Evolutionary conservation across 2,113 vertebrate genomes (phyloP), one percentile per base, ranked within the genome.

Genomic region (Sinocyclocheilus grahami): DNA sequence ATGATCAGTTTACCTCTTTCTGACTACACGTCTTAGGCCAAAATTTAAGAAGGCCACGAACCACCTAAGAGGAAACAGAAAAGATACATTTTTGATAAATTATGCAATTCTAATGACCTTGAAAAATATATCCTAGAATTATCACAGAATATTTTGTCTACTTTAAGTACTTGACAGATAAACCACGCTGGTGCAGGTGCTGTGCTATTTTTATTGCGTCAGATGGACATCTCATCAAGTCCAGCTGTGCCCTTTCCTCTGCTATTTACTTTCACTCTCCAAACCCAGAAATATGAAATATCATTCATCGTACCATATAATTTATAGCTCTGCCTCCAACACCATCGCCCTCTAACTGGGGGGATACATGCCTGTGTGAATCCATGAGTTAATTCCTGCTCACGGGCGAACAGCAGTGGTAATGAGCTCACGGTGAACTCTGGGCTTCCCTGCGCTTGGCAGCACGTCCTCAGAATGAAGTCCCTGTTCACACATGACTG

Each of bases 21-120:
- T 99, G 98, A 93, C 98, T 99, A 92, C 97, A 99, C 2, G 97
- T 99, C 95, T 97, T 99, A 65, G 98, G 98, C 98, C 98, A 99
- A 90, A 97, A 98, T 93, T 99, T 99, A 83, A 99, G 94, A 90
- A 99, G 93, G 87, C 97, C 98, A 89, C 97, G 96, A 90, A 98
- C 97, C 62, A 99, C 97, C 98, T 99, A 79, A 16, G 91, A 62
- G 86, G 13, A 86, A 20, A 89, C 3, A 85, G 80, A 63, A 87
- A 30, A 60, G 22, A 53, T 46, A 2, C 8, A 10, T 10, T 2
- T 55, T 5, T 20, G 10, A 24, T 75, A 6, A 75, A 75, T 22
- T n/a, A 12, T n/a, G 37, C 33, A 74, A n/a, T 39, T 18, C 71
- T 42, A 12, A 42, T 42, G 16, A 69, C 39, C 51, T 30, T 5